Conservation (phyloP, 2,888 invertebrate genomes). For the Balanococcus diminutus region DNA sequence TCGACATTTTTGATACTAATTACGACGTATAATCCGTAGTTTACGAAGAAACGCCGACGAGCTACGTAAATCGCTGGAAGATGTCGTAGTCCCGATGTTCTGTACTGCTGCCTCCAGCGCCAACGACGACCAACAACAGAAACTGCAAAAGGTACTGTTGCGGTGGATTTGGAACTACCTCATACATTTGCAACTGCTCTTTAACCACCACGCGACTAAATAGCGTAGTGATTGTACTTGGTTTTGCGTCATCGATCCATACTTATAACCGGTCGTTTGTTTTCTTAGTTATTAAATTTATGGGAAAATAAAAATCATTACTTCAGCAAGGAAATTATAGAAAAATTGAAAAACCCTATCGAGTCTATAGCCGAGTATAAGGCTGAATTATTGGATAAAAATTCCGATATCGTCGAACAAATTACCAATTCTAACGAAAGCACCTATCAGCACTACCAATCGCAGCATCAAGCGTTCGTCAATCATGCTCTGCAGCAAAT, state of each 20-base stretch:
- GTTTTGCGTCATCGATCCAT: not conserved
- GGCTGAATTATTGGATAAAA: slow-evolving; percentile 79
- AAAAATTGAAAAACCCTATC: slow-evolving; percentile 84
- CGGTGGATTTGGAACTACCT: not conserved
- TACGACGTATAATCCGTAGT: slow-evolving; percentile 65
- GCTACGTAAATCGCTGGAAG: slow-evolving; percentile 90
- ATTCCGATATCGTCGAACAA: slow-evolving; percentile 77
- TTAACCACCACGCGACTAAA: not conserved
- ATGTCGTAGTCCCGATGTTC: slow-evolving; percentile 97
- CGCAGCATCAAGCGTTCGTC: slow-evolving; percentile 94
- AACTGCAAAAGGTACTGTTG: slow-evolving; percentile 77
- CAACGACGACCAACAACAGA: slow-evolving; percentile 85
- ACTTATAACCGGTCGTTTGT: slow-evolving; percentile 46
- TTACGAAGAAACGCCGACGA: slow-evolving; percentile 94
- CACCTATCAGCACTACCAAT: slow-evolving; percentile 85
- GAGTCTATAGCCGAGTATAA: slow-evolving; percentile 89
- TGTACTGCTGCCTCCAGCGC: slow-evolving; percentile 83
- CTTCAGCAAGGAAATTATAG: slow-evolving; percentile 80
- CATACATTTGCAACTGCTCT: not conserved
- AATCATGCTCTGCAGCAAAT: slow-evolving; percentile 89
- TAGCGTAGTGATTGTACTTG: slow-evolving; percentile 1
- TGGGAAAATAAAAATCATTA: slow-evolving; percentile 97
- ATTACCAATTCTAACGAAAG: slow-evolving; percentile 80
- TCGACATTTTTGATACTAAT: not conserved
- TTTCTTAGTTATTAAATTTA: slow-evolving; percentile 74